These are phyloP conservation scores for Pseudopipra pipra DNA, from an alignment of 2,113 vertebrate genomes.

Conservation along the genomic window DNA sequence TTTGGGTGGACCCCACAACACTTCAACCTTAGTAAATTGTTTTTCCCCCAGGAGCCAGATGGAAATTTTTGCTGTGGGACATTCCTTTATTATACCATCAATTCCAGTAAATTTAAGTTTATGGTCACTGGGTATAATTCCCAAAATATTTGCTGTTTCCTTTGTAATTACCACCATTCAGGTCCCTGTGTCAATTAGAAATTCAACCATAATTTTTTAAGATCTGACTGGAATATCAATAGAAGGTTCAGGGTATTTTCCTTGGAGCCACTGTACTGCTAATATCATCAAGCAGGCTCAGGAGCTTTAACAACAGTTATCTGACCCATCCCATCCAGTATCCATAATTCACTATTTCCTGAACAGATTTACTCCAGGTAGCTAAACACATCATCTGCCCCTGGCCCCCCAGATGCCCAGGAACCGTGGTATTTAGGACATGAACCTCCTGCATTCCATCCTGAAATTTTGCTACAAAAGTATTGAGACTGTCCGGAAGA, in stretches of 20 bases:
- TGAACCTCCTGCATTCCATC: not conserved
- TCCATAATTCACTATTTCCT: not conserved
- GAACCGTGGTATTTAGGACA: not conserved
- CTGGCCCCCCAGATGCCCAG: not conserved
- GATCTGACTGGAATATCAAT: not conserved
- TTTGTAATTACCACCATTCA: not conserved
- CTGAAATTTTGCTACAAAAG: not conserved
- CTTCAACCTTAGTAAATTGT: not conserved
- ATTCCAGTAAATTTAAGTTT: not conserved
- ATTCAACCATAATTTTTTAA: not conserved
- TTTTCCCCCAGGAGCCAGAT: not conserved
- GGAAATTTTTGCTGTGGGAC: not conserved
- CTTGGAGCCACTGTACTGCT: not conserved
- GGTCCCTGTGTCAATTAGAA: not conserved
- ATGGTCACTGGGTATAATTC: not conserved
- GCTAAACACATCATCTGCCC: not conserved
- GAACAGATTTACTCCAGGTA: not conserved
- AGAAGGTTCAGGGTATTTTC: not conserved
- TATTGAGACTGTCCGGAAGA: not conserved
- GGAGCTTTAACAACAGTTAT: not conserved
- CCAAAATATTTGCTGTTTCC: not conserved
- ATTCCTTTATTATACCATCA: not conserved
- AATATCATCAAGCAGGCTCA: not conserved
- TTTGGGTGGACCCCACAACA: not conserved
- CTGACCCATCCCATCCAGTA: not conserved